Conservation (phyloP, 1,140 invertebrate species). For the Ostrea denselamellosa region DNA sequence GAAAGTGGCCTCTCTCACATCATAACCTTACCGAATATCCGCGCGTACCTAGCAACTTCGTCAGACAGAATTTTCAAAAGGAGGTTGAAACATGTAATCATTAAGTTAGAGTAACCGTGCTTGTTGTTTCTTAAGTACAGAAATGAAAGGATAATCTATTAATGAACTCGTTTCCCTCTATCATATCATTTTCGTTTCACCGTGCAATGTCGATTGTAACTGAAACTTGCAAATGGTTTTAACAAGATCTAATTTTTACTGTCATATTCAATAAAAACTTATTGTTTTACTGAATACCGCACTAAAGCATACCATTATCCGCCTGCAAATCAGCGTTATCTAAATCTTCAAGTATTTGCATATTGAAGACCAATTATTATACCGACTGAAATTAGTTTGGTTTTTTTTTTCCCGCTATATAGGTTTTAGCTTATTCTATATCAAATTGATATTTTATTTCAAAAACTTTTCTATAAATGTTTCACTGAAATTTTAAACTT, state of each 20-base stretch:
- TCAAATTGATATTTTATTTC: background rate
- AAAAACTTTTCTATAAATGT: background rate
- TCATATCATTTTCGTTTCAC: background rate
- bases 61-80: background rate
- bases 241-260: constrained; percentile 3
- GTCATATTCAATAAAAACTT: background rate
- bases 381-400: background rate
- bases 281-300: background rate
- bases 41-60: background rate
- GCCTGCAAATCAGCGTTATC: background rate
- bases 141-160: background rate
- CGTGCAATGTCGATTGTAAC: background rate
- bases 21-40: background rate
- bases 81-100: constrained; percentile 2
- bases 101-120: background rate
- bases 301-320: background rate
- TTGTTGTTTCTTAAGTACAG: background rate
- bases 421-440: background rate
- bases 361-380: background rate
- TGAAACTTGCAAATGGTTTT: background rate
- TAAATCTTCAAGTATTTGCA: background rate
- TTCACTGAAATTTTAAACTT: background rate
- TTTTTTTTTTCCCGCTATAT: no score
- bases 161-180: background rate
- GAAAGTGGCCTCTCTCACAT: background rate